Conservation (phyloP, 2,888 invertebrate genomes). For the Galerucella calmariensis region DNA sequence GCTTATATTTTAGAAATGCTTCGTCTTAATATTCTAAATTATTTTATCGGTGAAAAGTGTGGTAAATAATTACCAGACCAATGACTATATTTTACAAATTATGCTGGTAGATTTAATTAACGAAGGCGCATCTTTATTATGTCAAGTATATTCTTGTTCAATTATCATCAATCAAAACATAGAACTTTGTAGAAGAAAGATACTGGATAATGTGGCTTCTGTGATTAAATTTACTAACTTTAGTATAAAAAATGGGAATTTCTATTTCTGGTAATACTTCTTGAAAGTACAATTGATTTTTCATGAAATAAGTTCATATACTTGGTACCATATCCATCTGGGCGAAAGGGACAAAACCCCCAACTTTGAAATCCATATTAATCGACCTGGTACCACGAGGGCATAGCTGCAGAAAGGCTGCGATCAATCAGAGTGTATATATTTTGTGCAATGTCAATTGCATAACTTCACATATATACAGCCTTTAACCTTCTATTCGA, state of each 20-base stretch:
- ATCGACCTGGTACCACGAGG: too few relatives aligned
- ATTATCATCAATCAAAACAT: neutral
- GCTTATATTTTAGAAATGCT: constrained; percentile 9
- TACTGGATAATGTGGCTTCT: neutral
- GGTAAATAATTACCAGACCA: constrained; percentile 10
- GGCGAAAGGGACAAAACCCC: too few relatives aligned
- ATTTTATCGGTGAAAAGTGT: neutral
- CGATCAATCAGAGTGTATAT: too few relatives aligned
- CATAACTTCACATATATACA: too few relatives aligned
- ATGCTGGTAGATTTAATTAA: neutral
- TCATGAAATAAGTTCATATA: too few relatives aligned
- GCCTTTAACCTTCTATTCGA: too few relatives aligned
- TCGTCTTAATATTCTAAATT: constrained; percentile 8
- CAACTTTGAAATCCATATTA: too few relatives aligned
- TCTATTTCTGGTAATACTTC: neutral
- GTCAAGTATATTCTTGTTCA: neutral
- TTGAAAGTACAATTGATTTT: too few relatives aligned
- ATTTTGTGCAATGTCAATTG: too few relatives aligned
- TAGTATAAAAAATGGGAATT: constrained; percentile 2
- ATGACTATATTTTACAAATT: neutral
- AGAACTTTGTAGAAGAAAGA: neutral
- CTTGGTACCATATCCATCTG: too few relatives aligned
- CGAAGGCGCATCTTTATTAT: neutral
- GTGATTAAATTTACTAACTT: neutral
- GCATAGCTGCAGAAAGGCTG: too few relatives aligned